Conservation (phyloP, 1,140 invertebrate species). For the Steinernema feltiae region DNA sequence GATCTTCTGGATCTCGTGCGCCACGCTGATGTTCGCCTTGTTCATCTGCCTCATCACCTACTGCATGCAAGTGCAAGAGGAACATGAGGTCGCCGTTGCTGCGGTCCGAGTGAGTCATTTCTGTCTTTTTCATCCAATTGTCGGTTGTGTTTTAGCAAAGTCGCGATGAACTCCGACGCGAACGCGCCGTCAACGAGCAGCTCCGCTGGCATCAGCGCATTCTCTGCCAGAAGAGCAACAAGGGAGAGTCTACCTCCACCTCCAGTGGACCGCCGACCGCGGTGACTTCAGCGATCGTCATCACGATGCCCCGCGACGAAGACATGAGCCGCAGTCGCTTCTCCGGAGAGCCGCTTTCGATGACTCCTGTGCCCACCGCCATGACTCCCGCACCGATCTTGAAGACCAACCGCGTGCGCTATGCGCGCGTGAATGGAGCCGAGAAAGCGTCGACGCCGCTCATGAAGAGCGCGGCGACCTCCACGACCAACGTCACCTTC, state of each 20-base stretch:
- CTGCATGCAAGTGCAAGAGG: not conserved
- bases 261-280: not conserved
- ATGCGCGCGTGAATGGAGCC: too few relatives aligned
- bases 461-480: too few relatives aligned
- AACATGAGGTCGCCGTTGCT: not conserved
- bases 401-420: too few relatives aligned
- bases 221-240: not conserved
- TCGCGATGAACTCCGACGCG: not conserved
- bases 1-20: not conserved
- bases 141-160: not conserved
- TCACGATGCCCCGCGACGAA: not conserved
- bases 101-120: not conserved
- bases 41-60: not conserved
- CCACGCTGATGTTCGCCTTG: not conserved
- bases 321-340: not conserved
- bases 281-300: not conserved
- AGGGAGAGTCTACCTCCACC: too few relatives aligned
- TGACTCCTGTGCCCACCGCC: not conserved
- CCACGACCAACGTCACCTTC: too few relatives aligned
- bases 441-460: too few relatives aligned
- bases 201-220: constrained; percentile 3
- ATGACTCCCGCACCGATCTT: too few relatives aligned
- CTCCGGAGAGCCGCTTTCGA: not conserved
- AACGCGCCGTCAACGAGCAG: not conserved
- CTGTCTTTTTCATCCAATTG: not conserved